Conservation (phyloP, 2,888 invertebrate genomes). For the Drosophila yooni region DNA sequence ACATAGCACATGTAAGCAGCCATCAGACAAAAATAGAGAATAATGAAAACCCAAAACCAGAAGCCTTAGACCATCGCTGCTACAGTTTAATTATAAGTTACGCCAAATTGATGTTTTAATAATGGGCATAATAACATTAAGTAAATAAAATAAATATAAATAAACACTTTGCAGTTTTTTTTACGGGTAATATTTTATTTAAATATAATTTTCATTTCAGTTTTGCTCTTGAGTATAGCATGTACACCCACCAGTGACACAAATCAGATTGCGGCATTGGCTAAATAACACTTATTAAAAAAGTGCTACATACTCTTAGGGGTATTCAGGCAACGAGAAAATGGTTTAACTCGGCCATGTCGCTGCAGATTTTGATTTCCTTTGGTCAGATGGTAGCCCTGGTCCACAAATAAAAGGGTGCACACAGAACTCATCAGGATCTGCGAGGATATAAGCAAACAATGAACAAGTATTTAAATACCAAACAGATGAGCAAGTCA, state of each 20-base stretch:
- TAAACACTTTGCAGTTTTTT: neutral
- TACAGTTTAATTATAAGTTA: neutral
- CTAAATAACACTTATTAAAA: neutral
- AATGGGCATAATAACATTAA: neutral
- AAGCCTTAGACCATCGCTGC: neutral
- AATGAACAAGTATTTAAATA: neutral
- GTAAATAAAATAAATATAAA: neutral
- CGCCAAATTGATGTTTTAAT: neutral
- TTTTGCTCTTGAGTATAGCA: neutral
- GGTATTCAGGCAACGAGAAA: too few species aligned
- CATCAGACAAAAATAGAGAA: neutral
- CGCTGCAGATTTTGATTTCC: neutral
- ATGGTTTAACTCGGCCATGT: neutral
- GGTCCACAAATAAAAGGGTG: too few species aligned
- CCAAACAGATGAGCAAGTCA: neutral
- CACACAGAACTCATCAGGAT: too few species aligned
- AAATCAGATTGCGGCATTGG: neutral
- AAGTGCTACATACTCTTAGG: neutral
- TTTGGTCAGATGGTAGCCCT: neutral
- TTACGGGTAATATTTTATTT: neutral
- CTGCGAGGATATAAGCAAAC: neutral
- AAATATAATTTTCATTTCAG: neutral
- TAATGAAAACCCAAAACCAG: neutral
- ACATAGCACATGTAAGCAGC: neutral
- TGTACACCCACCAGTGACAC: neutral